Percentiles rank a stretch among this genome's conserved stretches.
These are phyloP conservation scores for Bujurquina vittata DNA, from an alignment of 2,113 vertebrate species.

Conservation along the genomic window DNA sequence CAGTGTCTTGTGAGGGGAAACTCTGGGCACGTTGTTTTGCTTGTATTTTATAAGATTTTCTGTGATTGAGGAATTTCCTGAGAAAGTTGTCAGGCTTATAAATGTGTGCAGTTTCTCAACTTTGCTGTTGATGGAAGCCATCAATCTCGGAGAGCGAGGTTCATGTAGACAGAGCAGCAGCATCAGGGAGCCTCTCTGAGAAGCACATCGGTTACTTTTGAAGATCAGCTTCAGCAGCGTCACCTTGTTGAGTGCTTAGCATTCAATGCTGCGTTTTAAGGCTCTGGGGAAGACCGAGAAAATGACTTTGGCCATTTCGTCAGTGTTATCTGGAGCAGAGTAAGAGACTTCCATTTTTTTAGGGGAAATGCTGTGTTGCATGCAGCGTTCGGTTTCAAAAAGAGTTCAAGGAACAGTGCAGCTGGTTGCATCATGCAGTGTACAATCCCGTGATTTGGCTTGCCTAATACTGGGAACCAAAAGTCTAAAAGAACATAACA, in stretches of 20 bases:
- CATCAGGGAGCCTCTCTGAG: not conserved
- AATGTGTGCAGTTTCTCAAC: not conserved
- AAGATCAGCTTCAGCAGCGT: not conserved
- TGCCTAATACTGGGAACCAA: not conserved
- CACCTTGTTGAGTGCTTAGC: not conserved
- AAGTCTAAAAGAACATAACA: not conserved
- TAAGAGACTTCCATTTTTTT: not conserved
- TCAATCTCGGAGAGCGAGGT: not conserved
- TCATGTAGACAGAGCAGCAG: not conserved
- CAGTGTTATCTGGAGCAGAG: not conserved
- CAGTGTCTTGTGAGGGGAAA: not conserved
- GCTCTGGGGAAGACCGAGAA: not conserved
- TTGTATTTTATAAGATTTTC: not conserved
- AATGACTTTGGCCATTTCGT: not conserved
- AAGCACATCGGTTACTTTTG: not conserved
- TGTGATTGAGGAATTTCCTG: not conserved
- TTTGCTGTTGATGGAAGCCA: not conserved
- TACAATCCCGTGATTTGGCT: not conserved
- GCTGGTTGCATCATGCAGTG: not conserved
- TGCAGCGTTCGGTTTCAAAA: not conserved
- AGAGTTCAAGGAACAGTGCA: not conserved
- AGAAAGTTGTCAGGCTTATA: accelerated
- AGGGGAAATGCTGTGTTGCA: not conserved
- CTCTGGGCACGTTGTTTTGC: not conserved
- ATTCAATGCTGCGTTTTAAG: not conserved